Percentiles rank a stretch among this genome's conserved stretches.
Evolutionary conservation across 2,797 vertebrate genomes (phyloP).

Genomic region (Ctenosaura bakeri): DNA sequence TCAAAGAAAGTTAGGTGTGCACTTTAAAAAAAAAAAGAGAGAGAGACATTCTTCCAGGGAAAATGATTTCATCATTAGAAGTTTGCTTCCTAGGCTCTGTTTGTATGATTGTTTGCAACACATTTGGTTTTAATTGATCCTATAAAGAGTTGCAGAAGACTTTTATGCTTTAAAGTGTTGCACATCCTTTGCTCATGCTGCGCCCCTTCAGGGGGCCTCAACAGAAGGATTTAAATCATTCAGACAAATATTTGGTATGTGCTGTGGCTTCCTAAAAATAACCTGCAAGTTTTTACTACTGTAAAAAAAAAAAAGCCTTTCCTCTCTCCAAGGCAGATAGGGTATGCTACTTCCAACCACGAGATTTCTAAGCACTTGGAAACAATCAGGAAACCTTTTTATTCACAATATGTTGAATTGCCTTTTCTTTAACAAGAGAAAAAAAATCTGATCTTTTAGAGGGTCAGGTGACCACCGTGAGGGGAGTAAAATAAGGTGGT

Average conservation of each 20-base stretch:
- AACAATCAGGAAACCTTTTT: slow-evolving; percentile 35
- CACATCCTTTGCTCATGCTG: neutral
- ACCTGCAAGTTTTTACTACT: slow-evolving; percentile 24
- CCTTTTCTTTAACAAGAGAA: neutral
- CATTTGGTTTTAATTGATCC: slow-evolving; percentile 40
- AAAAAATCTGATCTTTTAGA: slow-evolving; percentile 34
- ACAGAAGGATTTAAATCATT: slow-evolving; percentile 39
- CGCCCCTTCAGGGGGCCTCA: slow-evolving; percentile 40
- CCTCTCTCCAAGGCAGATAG: slow-evolving; percentile 52
- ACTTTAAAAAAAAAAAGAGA: neutral
- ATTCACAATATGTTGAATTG: slow-evolving; percentile 61
- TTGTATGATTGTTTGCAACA: neutral
- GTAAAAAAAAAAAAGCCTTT: slow-evolving; percentile 32
- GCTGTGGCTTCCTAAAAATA: slow-evolving; percentile 48
- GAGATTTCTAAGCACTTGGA: slow-evolving; percentile 61
- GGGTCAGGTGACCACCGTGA: slow-evolving; percentile 39
- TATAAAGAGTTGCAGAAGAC: neutral
- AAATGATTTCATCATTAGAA: neutral
- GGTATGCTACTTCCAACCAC: slow-evolving; percentile 48
- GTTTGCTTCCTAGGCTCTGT: slow-evolving; percentile 27
- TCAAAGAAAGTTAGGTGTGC: slow-evolving; percentile 43
- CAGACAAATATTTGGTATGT: slow-evolving; percentile 5
- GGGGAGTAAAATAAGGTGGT: slow-evolving; percentile 10
- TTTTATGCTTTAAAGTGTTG: slow-evolving; percentile 16
- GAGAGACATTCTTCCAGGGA: neutral